Base-by-base conservation (phyloP, 1,140 invertebrate species). In the Sinella curviseta region DNA sequence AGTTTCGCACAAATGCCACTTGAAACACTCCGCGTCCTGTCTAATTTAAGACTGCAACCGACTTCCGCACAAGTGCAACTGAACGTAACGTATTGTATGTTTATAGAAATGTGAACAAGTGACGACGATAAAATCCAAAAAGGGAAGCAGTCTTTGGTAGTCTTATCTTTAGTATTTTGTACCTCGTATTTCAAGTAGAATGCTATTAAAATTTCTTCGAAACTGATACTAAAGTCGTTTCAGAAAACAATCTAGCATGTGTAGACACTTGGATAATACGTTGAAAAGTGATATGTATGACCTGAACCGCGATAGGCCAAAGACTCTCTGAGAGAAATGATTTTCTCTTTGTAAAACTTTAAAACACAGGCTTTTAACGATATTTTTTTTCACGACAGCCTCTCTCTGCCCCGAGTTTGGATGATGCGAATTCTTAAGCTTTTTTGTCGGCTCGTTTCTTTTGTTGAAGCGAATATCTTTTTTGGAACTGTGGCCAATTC, bases 401-500 rank as follows among this genome's bases (percentile, higher is more conserved):
- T 60, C 55, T 60, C n/a, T n/a, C n/a, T n/a, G n/a, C n/a, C n/a
- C n/a, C n/a, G n/a, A n/a, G n/a, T n/a, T n/a, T n/a, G 24, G 24
- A 26, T 65, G 16, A 26, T 17, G 24, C 8, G 20, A 48, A 48
- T 48, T 48, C 39, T 20, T 12, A 48, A 16, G 16, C 65, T 70
- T 30, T 26, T 30, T 70, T 70, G 65, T 70, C 65, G 26, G 65
- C 26, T n/a, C 16, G 24, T 4, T 17, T 31, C 65, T 70, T 70
- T 70, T 70, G 65, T 70, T 70, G 65, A 70, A n/a, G 26, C 2
- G 26, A 70, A 30, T 70, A 16, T 4, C 65, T 31, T 20, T 70
- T 33, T 70, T 33, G 65, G 65, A 70, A 70, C 65, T 70, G 65
- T 70, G 65, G 65, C 26, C 65, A 70, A 70, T 33, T 70, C 65